These are phyloP conservation scores for Chaitophorus viminalis DNA, from an alignment of 2,888 invertebrate species.

Conservation along the genomic window DNA sequence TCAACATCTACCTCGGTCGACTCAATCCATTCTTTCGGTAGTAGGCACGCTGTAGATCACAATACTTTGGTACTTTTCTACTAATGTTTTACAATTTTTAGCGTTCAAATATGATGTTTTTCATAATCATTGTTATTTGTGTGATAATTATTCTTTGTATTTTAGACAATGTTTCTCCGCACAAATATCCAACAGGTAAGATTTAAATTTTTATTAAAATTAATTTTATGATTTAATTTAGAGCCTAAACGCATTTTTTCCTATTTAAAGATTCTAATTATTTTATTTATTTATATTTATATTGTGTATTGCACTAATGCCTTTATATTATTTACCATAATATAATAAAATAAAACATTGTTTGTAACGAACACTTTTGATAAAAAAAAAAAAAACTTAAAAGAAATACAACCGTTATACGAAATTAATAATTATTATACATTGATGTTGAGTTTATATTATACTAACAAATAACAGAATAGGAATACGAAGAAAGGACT, in stretches of 20 bases:
- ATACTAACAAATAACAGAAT: too few species aligned
- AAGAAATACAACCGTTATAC: neutral
- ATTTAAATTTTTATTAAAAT: conserved; percentile 11
- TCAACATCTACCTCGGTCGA: conserved; percentile 53
- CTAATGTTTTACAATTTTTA: conserved; percentile 21
- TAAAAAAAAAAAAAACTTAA: too few species aligned
- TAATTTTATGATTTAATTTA: neutral
- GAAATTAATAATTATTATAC: neutral
- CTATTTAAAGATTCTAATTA: neutral
- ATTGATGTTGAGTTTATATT: neutral
- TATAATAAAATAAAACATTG: neutral
- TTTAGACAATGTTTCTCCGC: conserved; percentile 46
- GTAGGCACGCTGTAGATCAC: conserved; percentile 43
- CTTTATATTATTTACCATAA: neutral
- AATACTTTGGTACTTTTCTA: neutral
- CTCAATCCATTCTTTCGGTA: conserved; percentile 54
- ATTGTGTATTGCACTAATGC: neutral
- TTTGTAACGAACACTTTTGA: neutral
- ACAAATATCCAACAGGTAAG: conserved; percentile 57
- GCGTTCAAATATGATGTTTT: conserved; percentile 45
- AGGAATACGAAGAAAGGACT: too few species aligned
- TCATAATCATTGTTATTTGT: neutral
- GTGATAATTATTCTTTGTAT: conserved; percentile 38
- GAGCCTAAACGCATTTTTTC: neutral
- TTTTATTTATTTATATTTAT: neutral